Evolutionary conservation across 2,888 invertebrate genomes (phyloP).

Genomic region (Frankliniella intonsa): DNA sequence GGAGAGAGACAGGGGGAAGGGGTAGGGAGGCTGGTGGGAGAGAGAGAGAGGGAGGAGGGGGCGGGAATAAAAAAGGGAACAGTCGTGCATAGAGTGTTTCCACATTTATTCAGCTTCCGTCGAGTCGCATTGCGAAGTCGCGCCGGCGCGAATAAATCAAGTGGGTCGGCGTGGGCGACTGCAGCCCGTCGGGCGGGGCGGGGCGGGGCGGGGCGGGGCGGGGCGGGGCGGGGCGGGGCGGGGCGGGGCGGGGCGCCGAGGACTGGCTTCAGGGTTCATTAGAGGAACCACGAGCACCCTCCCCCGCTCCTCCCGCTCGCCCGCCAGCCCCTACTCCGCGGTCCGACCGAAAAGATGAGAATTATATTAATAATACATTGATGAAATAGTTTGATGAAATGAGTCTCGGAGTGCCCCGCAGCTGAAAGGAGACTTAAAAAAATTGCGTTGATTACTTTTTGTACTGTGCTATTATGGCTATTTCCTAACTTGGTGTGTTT

Average conservation of each 20-base stretch:
- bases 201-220: background rate
- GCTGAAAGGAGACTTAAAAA: background rate
- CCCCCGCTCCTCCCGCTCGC: too few species aligned
- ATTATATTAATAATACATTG: background rate
- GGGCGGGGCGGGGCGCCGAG: background rate
- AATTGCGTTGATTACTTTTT: too few species aligned
- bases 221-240: background rate
- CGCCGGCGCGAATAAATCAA: conserved; percentile 3
- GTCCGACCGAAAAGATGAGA: too few species aligned
- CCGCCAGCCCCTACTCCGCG: too few species aligned
- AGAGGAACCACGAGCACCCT: background rate
- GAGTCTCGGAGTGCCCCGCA: background rate
- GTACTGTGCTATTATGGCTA: too few species aligned
- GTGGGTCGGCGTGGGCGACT: background rate
- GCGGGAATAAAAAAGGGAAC: background rate
- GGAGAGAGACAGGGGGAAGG: background rate
- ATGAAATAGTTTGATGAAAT: background rate
- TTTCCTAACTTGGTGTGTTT: too few species aligned
- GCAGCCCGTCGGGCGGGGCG: background rate
- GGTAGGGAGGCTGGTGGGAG: background rate
- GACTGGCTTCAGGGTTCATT: background rate
- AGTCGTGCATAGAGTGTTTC: conserved; percentile 6
- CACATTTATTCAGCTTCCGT: conserved; percentile 21
- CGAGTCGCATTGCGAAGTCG: conserved; percentile 3
- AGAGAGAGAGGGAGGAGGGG: background rate